A percentile compares a stretch with the other conserved stretches of the same genome.
Conservation (phyloP, 2,797 vertebrate species). For the Catamblyrhynchus diadema region DNA sequence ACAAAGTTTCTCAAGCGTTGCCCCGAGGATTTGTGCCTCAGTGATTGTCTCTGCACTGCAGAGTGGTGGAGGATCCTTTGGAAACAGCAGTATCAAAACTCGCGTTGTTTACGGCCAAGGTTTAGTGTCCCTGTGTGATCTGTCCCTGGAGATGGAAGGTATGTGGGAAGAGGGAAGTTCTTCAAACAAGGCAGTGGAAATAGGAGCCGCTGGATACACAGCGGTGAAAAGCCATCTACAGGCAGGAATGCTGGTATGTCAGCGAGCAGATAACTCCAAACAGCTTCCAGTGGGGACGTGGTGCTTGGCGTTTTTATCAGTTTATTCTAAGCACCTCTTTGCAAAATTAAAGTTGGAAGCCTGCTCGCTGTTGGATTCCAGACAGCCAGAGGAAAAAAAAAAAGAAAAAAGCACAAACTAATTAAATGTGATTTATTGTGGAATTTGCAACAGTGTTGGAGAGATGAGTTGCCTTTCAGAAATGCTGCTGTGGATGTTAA, state of each 20-base stretch:
- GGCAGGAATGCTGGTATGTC: constrained; percentile 37
- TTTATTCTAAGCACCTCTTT: not conserved
- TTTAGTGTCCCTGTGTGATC: constrained; percentile 62
- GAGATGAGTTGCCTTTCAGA: constrained; percentile 29
- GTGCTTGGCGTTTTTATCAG: not conserved
- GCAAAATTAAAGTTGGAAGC: not conserved
- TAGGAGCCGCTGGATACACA: constrained; percentile 32
- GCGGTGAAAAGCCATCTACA: constrained; percentile 43
- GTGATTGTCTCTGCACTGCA: not conserved
- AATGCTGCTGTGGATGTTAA: not conserved
- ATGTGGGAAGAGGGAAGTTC: constrained; percentile 64
- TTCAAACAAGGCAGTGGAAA: constrained; percentile 63
- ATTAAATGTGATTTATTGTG: constrained; percentile 29
- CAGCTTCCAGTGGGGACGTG: not conserved
- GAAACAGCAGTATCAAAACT: constrained; percentile 15
- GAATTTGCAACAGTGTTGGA: constrained; percentile 22
- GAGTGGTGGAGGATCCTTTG: not conserved
- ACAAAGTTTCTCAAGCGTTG: not conserved
- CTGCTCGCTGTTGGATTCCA: not conserved
- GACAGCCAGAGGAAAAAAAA: not conserved
- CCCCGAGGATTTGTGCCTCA: not conserved
- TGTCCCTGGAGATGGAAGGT: constrained; percentile 64
- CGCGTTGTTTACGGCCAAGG: constrained; percentile 44
- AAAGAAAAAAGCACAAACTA: not conserved
- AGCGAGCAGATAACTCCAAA: not conserved